Evolutionary conservation across 2,888 invertebrate species (phyloP).

Genomic region (Crocallis elinguaria): DNA sequence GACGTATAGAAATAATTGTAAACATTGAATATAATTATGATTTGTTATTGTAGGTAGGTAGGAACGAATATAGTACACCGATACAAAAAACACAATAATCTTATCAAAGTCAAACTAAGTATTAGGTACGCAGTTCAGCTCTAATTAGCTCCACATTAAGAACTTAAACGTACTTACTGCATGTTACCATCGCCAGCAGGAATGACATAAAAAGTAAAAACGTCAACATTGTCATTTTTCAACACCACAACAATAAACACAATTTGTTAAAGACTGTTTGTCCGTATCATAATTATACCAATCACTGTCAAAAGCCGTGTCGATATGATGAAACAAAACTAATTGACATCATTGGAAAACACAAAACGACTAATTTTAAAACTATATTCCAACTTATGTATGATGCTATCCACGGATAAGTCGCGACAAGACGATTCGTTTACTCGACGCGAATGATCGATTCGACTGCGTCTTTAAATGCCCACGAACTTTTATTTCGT

Average conservation of each 20-base stretch:
- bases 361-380: slow-evolving; percentile 17
- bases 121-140: background rate
- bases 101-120: background rate
- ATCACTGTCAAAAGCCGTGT: slow-evolving; percentile 38
- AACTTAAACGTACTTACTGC: slow-evolving; percentile 48
- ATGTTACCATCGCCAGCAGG: slow-evolving; percentile 42
- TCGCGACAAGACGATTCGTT: background rate
- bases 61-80: too few species aligned
- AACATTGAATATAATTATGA: too few species aligned
- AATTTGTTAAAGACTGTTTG: slow-evolving; percentile 4
- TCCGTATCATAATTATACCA: background rate
- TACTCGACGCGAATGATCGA: background rate
- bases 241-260: slow-evolving; percentile 29
- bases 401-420: slow-evolving; percentile 5
- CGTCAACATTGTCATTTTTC: slow-evolving; percentile 41
- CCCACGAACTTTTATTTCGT: background rate
- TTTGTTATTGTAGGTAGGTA: too few species aligned
- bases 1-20: too few species aligned
- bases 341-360: slow-evolving; percentile 20
- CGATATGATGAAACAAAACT: slow-evolving; percentile 23
- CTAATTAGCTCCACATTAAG: slow-evolving; percentile 12
- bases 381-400: background rate
- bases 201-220: slow-evolving; percentile 38
- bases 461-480: background rate
- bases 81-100: too few species aligned